Conservation (phyloP, 2,797 vertebrate species). For the Luscinia megarhynchos region DNA sequence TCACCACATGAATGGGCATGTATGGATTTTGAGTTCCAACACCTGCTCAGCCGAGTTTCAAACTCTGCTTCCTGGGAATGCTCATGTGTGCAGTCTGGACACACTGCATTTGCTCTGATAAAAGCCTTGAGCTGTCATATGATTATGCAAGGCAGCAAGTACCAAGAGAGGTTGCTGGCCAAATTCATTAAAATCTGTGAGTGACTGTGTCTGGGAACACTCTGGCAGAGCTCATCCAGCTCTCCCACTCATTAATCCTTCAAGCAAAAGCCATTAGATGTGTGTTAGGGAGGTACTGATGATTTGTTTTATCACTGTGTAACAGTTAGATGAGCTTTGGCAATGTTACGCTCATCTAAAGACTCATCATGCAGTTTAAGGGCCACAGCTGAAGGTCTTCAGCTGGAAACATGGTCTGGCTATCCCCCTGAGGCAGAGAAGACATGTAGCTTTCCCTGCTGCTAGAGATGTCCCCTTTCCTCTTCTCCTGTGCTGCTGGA, state of each 20-base stretch:
- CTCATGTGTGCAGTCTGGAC: not conserved
- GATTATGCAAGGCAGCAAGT: constrained; percentile 4
- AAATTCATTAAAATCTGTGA: constrained; percentile 16
- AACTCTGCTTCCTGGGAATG: not conserved
- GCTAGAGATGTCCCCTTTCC: not conserved
- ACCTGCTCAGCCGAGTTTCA: not conserved
- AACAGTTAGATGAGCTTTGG: not conserved
- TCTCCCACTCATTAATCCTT: constrained; percentile 15
- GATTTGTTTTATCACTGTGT: not conserved
- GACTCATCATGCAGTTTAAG: not conserved
- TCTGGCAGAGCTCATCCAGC: not conserved
- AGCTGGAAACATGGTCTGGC: not conserved
- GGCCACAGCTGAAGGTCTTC: not conserved
- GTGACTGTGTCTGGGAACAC: not conserved
- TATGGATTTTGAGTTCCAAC: not conserved
- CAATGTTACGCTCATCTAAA: not conserved
- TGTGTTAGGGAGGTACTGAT: not conserved
- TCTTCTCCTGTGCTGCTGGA: not conserved
- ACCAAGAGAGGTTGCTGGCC: not conserved
- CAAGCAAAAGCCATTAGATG: not conserved
- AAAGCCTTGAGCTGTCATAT: not conserved
- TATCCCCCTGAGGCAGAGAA: not conserved
- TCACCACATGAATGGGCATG: rapidly evolving
- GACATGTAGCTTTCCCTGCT: not conserved
- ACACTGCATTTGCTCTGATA: not conserved